Percentiles rank a stretch among this genome's conserved stretches.
phyloP scores from a whole-genome alignment of 2,113 vertebrate genomes.

The Pterocles orientalis region DNA sequence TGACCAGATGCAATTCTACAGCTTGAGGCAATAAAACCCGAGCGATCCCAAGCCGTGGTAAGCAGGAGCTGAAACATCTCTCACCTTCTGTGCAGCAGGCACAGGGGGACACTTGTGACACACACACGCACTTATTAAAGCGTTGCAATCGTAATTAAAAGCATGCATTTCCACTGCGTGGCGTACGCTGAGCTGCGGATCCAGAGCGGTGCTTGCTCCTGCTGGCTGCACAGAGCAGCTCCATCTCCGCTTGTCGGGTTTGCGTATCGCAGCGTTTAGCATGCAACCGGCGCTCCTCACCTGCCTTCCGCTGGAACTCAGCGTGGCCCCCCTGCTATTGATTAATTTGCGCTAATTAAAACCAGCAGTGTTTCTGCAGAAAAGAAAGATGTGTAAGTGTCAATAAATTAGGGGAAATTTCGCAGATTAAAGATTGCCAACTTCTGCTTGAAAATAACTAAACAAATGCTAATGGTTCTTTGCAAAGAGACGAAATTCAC shows the following conservation, averaged over 20 bases:
- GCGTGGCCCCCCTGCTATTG: slow-evolving; percentile 69
- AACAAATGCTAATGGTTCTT: slow-evolving; percentile 65
- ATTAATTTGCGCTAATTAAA: slow-evolving; percentile 78
- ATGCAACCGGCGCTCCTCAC: slow-evolving; percentile 54
- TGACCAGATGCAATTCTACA: neutral
- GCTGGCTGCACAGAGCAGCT: neutral
- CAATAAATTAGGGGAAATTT: slow-evolving; percentile 74
- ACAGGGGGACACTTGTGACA: neutral
- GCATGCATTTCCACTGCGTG: neutral
- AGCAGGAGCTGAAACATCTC: neutral
- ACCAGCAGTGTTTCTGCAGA: slow-evolving; percentile 66
- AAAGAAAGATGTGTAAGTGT: slow-evolving; percentile 72
- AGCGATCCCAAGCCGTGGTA: accelerated
- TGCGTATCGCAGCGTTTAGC: slow-evolving; percentile 49
- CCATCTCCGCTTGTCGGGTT: slow-evolving; percentile 25
- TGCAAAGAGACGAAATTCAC: slow-evolving; percentile 20
- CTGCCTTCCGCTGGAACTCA: slow-evolving; percentile 63
- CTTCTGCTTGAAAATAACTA: slow-evolving; percentile 69
- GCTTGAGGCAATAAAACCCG: neutral
- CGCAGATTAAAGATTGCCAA: slow-evolving; percentile 69
- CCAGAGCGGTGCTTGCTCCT: neutral
- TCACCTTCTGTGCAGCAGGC: neutral
- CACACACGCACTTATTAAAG: neutral
- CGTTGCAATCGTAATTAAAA: slow-evolving; percentile 51
- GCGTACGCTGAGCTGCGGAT: neutral